phyloP scores from a whole-genome alignment of 2,888 invertebrate genomes.

The Corythucha ciliata region DNA sequence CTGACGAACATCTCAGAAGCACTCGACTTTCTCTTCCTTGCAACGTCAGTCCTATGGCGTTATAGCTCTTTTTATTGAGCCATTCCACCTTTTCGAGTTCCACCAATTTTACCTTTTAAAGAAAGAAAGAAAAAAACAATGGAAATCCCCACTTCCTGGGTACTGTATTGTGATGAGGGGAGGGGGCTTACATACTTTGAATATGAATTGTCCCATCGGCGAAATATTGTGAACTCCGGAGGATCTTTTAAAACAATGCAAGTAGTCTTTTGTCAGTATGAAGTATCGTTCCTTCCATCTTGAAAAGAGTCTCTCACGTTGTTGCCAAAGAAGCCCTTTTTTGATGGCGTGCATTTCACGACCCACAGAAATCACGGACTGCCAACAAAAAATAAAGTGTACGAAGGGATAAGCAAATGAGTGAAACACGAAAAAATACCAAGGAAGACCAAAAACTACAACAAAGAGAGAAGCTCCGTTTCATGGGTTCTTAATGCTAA shows the following conservation, averaged over 20 bases:
- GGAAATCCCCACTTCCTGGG: not conserved
- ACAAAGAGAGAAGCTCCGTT: too few relatives aligned
- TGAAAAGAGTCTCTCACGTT: conserved; percentile 54
- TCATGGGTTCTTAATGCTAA: too few relatives aligned
- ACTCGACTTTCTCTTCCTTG: conserved; percentile 42
- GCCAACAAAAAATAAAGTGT: too few relatives aligned
- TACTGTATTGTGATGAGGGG: not conserved
- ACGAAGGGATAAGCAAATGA: too few relatives aligned
- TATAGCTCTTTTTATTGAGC: conserved; percentile 56
- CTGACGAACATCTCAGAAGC: conserved; percentile 45
- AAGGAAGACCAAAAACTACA: too few relatives aligned
- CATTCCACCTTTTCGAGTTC: conserved; percentile 58
- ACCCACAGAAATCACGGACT: conserved; percentile 34
- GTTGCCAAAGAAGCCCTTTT: conserved; percentile 55
- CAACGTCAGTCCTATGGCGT: conserved; percentile 50
- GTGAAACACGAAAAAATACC: too few relatives aligned
- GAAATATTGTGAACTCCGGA: conserved; percentile 50
- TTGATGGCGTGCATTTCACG: conserved; percentile 50
- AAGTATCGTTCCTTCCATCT: conserved; percentile 59
- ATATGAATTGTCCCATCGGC: conserved; percentile 58
- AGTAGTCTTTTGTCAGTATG: conserved; percentile 54
- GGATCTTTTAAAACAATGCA: conserved; percentile 55
- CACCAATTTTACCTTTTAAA: conserved; percentile 48
- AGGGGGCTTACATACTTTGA: conserved; percentile 45
- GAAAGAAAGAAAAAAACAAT: not conserved